These are phyloP conservation scores for Mus caroli DNA, from an alignment of 2,797 vertebrate species.

Conservation along the genomic window DNA sequence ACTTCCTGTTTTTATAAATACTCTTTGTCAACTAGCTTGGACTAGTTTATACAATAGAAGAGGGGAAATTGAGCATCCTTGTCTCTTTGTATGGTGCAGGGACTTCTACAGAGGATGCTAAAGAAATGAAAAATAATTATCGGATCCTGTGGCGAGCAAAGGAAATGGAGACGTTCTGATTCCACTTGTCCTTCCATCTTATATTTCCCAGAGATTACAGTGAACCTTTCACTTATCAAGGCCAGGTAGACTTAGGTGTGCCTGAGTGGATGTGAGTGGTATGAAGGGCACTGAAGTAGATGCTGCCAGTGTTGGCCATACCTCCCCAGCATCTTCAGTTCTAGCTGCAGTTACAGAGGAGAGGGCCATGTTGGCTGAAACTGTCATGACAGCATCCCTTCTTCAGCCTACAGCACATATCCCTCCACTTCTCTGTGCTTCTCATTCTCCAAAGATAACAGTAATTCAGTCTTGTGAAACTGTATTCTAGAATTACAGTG, in stretches of 20 bases:
- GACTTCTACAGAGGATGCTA: background rate
- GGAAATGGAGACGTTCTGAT: background rate
- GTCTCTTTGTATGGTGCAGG: background rate
- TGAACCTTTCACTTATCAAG: background rate
- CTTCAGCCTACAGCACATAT: background rate
- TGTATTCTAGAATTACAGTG: background rate
- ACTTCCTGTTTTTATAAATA: background rate
- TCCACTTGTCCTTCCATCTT: background rate
- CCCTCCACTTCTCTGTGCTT: background rate
- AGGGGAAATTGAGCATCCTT: background rate
- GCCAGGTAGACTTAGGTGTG: background rate
- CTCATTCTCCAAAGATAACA: background rate
- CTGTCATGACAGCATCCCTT: background rate
- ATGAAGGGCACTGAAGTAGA: too few species aligned
- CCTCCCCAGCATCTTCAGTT: background rate
- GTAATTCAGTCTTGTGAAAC: background rate
- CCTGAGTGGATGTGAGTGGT: background rate
- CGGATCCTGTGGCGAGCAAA: background rate
- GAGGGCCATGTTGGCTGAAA: background rate
- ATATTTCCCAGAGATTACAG: background rate
- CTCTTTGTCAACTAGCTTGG: background rate
- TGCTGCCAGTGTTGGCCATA: background rate
- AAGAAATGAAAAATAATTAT: background rate
- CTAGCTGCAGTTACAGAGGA: background rate
- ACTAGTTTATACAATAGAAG: too few species aligned